Conservation (phyloP, 1,140 invertebrate genomes). For the Chymomyza costata region DNA sequence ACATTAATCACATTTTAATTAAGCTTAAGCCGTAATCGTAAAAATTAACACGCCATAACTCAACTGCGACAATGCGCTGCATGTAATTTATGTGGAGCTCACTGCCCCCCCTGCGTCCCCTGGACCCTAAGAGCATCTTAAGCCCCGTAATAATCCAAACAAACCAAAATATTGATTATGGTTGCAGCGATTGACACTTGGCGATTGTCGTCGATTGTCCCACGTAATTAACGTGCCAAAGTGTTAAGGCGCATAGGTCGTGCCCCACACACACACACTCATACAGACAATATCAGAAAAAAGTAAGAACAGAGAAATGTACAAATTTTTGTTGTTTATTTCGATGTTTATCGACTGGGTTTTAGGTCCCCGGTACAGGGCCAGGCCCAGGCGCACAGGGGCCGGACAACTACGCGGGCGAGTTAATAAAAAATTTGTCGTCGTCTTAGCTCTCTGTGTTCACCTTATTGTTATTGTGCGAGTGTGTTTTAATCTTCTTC, state of each 20-base stretch:
- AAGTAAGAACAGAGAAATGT: constrained; percentile 1
- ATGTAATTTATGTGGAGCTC: constrained; percentile 60
- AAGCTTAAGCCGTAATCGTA: constrained; percentile 72
- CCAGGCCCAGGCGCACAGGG: constrained; percentile 10
- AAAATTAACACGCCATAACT: constrained; percentile 73
- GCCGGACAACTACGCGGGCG: background rate
- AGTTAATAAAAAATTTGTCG: constrained; percentile 70
- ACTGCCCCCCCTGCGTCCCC: background rate
- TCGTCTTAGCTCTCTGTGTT: constrained; percentile 25
- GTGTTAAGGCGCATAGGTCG: constrained; percentile 61
- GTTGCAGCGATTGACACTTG: constrained; percentile 46
- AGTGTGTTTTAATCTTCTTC: constrained; percentile 69
- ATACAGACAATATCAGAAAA: constrained; percentile 26
- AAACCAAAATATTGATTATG: constrained; percentile 71
- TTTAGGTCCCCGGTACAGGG: constrained; percentile 1
- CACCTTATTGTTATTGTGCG: background rate
- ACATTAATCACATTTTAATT: constrained; percentile 72
- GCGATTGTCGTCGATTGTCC: constrained; percentile 55
- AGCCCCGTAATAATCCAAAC: too few species aligned
- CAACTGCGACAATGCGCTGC: constrained; percentile 69
- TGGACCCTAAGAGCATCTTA: too few species aligned
- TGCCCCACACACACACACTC: constrained; percentile 5
- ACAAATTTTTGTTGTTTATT: constrained; percentile 69
- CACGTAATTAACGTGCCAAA: constrained; percentile 69
- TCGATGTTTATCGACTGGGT: constrained; percentile 54